Base-by-base conservation (phyloP, 1,140 invertebrate species). In the Magallana ariakensis region DNA sequence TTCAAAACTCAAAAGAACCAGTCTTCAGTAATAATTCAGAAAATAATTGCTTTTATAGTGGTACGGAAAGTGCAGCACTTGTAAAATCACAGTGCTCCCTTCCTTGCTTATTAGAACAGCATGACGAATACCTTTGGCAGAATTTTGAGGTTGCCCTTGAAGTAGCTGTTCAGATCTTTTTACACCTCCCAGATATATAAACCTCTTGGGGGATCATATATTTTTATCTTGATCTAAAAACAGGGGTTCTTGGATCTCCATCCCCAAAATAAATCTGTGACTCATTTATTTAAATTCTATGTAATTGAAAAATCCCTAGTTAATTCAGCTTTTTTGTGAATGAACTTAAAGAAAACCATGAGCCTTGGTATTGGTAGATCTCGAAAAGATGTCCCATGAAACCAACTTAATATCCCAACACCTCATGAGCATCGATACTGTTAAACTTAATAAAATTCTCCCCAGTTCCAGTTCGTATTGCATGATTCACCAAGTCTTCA, bases 101-200 rank as follows among this genome's bases (percentile, higher is more conserved):
- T 75, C 66, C 66, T 75, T 13, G 10, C 22, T 75, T 75, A 75
- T 75, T 75, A 75, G 33, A 75, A 13, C 66, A 75, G 66, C 66
- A 75, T 75, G 66, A 75, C 22, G 66, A 75, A 75, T 75, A 33
- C 22, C 66, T 75, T 75, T 19, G 66, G 66, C 66, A 33, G 22
- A 46, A 75, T 75, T 75, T 75, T 11, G 33, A 75, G 58, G 22
- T 26, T 75, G 66, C 66, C 66, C 22, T 22, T 75, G 66, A 26
- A 75, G 66, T 46, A 13, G 19, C n/a, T 75, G 66, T 75, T 75
- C 33, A 75, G 66, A 75, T 75, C 66, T 75, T 75, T 75, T 46
- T 75, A 26, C 66, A 75, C 66, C 66, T 75, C 66, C 22, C 22
- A n/a, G 22, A 26, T 75, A 75, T 75, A 75, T 33, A 60, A 46